Percentiles rank a stretch among this genome's conserved stretches.
Conservation (phyloP, 2,797 vertebrate genomes). For the Tenualosa thibaudeaui region DNA sequence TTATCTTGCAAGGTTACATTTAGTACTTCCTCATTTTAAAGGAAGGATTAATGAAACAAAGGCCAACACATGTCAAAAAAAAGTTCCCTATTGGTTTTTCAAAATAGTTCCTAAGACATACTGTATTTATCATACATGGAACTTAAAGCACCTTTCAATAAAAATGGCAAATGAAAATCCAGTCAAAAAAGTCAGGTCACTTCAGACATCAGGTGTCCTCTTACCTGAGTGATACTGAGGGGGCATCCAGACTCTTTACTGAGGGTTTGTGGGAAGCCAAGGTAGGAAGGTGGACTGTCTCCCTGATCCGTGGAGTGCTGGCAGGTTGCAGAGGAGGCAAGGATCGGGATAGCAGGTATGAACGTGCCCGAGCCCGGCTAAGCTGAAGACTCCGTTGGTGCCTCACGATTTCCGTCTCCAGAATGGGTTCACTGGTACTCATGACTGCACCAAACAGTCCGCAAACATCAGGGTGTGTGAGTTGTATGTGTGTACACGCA, state of each 20-base stretch:
- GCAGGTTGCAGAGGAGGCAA: constrained; percentile 42
- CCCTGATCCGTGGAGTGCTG: constrained; percentile 34
- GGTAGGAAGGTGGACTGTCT: constrained; percentile 2
- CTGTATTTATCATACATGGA: not conserved
- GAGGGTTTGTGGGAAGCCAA: constrained; percentile 1
- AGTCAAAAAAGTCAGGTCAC: not conserved
- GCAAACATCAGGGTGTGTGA: constrained; percentile 13
- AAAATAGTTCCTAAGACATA: not conserved
- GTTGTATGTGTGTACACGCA: constrained; percentile 48
- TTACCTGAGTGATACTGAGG: constrained; percentile 66
- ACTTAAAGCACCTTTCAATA: not conserved
- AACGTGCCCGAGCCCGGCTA: constrained; percentile 44
- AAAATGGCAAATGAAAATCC: not conserved
- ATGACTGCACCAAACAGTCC: constrained; percentile 50
- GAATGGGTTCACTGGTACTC: constrained; percentile 48
- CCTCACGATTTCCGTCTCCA: constrained; percentile 52
- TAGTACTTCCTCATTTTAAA: not conserved
- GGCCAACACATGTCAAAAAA: not conserved
- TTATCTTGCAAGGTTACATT: not conserved
- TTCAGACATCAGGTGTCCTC: constrained; percentile 27
- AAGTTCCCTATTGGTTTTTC: no score
- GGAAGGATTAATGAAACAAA: not conserved
- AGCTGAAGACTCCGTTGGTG: constrained; percentile 47
- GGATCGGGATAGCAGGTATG: constrained; percentile 55
- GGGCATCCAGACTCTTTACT: constrained; percentile 29